Evolutionary conservation across 1,140 invertebrate species (phyloP).

Genomic region (Heliothis subflexa): DNA sequence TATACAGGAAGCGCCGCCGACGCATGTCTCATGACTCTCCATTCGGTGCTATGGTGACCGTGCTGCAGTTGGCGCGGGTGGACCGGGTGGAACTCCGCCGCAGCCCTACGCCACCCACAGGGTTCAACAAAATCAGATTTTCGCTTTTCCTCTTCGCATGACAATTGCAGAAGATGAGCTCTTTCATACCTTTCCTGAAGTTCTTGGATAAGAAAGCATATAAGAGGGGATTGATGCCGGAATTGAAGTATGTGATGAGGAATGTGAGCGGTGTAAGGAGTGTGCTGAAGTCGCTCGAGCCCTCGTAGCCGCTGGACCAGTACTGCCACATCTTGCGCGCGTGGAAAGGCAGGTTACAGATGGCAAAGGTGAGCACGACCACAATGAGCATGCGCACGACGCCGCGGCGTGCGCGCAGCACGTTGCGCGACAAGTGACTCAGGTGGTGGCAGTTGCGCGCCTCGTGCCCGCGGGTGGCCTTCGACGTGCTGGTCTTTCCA

Average conservation of each 20-base stretch:
- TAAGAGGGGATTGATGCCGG: slow-evolving; percentile 93
- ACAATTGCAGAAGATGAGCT: slow-evolving; percentile 88
- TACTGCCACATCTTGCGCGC: slow-evolving; percentile 93
- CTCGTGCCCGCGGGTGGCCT: slow-evolving; percentile 64
- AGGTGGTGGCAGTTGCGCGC: slow-evolving; percentile 84
- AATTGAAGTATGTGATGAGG: slow-evolving; percentile 94
- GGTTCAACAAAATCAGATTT: slow-evolving; percentile 79
- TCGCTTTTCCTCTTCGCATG: slow-evolving; percentile 79
- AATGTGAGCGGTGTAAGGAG: slow-evolving; percentile 94
- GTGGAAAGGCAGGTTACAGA: slow-evolving; percentile 95
- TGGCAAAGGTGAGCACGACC: slow-evolving; percentile 93
- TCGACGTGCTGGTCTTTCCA: slow-evolving; percentile 56
- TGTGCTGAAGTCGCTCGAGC: slow-evolving; percentile 89
- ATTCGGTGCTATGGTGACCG: slow-evolving; percentile 82
- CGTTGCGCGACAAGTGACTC: slow-evolving; percentile 89
- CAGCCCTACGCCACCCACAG: slow-evolving; percentile 74
- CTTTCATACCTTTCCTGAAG: slow-evolving; percentile 90
- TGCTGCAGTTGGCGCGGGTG: slow-evolving; percentile 85
- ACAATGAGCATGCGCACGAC: slow-evolving; percentile 93
- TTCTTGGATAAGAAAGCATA: slow-evolving; percentile 94
- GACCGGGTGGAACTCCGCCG: slow-evolving; percentile 83
- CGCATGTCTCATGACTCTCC: slow-evolving; percentile 83
- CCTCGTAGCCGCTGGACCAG: slow-evolving; percentile 89
- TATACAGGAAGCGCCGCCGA: slow-evolving; percentile 75
- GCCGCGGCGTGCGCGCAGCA: slow-evolving; percentile 89